Conservation (phyloP, 2,113 vertebrate species). For the Microtus oregoni region DNA sequence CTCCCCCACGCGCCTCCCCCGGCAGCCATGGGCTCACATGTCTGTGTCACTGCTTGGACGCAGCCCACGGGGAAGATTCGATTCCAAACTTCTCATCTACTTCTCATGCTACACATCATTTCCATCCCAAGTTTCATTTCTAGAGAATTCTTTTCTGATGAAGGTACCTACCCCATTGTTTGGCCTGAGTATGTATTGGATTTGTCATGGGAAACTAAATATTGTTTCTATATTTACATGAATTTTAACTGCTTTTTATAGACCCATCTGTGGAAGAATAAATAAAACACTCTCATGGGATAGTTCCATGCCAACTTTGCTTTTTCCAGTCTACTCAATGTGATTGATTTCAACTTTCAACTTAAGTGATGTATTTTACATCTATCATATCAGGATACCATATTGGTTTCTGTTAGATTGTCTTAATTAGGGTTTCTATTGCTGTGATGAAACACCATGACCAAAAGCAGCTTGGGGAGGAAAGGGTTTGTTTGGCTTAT, state of each 20-base stretch:
- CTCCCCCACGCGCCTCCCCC: not conserved
- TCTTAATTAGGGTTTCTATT: not conserved
- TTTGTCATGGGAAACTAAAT: constrained; percentile 16
- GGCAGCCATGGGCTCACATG: not conserved
- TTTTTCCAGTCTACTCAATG: not conserved
- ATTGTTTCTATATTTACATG: constrained; percentile 24
- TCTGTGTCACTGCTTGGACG: not conserved
- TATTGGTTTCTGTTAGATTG: not conserved
- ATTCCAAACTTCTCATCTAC: not conserved
- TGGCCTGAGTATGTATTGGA: constrained; percentile 2
- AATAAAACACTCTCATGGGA: not conserved
- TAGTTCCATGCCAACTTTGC: not conserved
- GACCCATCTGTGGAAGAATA: not conserved
- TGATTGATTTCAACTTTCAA: constrained; percentile 20
- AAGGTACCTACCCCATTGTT: not conserved
- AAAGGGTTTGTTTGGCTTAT: not conserved
- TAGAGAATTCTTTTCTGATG: constrained; percentile 23
- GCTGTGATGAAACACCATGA: not conserved
- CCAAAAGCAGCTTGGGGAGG: not conserved
- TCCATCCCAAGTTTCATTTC: constrained; percentile 30
- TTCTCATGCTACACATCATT: not conserved
- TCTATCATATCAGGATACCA: not conserved
- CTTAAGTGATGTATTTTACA: not conserved
- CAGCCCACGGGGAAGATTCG: not conserved
- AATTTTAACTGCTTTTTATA: constrained; percentile 19